These are phyloP conservation scores for Rotaria sp. DNA, from an alignment of 2,888 invertebrate genomes.

Conservation along the genomic window DNA sequence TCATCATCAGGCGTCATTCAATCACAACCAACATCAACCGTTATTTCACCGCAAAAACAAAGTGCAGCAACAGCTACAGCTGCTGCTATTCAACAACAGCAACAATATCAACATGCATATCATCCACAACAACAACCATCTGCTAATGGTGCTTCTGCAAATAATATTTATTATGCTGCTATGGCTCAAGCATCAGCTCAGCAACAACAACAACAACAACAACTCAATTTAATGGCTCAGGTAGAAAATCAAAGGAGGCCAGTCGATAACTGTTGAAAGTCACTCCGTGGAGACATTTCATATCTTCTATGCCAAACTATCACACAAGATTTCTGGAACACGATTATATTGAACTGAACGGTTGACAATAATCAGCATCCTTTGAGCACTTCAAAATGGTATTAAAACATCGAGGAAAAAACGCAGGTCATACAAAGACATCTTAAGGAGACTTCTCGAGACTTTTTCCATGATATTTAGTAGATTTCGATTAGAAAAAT, in stretches of 20 bases:
- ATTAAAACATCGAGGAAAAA: no score
- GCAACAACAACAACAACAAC: not conserved
- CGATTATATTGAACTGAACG: no score
- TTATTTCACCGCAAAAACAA: conserved; percentile 16
- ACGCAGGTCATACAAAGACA: no score
- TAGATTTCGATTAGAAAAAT: no score
- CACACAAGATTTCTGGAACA: no score
- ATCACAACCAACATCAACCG: not conserved
- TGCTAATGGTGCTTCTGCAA: not conserved
- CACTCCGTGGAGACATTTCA: no score
- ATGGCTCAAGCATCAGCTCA: not conserved
- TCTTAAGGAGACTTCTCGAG: no score
- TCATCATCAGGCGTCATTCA: not conserved
- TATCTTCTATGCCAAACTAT: no score
- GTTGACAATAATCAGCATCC: no score
- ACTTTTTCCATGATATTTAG: no score
- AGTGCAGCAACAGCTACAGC: conserved; percentile 16
- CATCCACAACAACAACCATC: not conserved
- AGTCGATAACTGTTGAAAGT: no score
- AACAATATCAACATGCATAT: conserved; percentile 4
- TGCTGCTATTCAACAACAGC: not conserved
- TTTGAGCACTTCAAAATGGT: no score
- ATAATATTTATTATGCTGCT: not conserved
- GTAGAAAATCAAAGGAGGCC: not conserved
- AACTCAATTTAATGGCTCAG: not conserved